Evolutionary conservation across 2,113 vertebrate genomes (phyloP).

Genomic region (Crotalus helleri): DNA sequence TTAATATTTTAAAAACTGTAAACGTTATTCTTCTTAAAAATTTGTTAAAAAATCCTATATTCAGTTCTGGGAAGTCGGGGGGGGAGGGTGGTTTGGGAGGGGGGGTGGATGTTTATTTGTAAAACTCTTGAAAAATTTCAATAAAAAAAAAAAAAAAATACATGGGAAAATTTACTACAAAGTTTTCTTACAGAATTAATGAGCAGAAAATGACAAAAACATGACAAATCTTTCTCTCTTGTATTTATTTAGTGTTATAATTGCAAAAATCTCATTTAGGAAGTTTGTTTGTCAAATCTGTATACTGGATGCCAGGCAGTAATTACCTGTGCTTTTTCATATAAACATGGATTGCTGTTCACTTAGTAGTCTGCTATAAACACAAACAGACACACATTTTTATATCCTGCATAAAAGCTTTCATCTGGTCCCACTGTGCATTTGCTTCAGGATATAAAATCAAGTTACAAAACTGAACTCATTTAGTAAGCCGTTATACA

Average conservation of each 20-base stretch:
- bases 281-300: accelerated
- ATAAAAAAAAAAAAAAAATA: no score
- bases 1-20: no score
- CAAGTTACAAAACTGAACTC: background rate
- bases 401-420: slow-evolving; percentile 34
- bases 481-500: background rate
- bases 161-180: background rate
- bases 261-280: background rate
- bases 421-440: slow-evolving; percentile 13
- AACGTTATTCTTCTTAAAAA: no score
- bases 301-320: accelerated
- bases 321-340: background rate
- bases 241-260: background rate
- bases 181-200: background rate
- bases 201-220: background rate
- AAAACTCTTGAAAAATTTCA: no score
- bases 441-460: slow-evolving; percentile 2
- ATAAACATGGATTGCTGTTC: background rate
- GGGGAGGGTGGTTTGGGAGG: no score
- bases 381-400: background rate
- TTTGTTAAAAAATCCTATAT: no score
- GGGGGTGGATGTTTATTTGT: no score
- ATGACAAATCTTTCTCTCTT: background rate
- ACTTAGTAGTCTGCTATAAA: background rate
- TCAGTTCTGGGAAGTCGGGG: no score